These are phyloP conservation scores for Ivindomyrus marchei DNA, from an alignment of 2,113 vertebrate species.

Conservation along the genomic window DNA sequence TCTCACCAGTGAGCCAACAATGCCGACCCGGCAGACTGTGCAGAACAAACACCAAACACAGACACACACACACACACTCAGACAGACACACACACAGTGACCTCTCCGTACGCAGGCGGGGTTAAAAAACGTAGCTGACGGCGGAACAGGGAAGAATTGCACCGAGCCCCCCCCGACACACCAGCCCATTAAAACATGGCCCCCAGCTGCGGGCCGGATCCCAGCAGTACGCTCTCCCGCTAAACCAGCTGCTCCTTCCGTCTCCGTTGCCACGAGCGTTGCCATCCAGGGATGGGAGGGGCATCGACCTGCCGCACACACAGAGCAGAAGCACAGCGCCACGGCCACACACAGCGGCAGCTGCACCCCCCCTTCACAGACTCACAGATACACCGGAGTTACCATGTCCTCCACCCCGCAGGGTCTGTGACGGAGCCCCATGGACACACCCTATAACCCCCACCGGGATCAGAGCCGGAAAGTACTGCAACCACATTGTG, in stretches of 20 bases:
- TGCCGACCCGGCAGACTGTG: not conserved
- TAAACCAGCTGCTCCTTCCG: conserved; percentile 52
- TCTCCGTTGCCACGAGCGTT: conserved; percentile 16
- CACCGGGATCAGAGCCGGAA: not conserved
- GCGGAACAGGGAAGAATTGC: conserved; percentile 36
- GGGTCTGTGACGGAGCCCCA: not conserved
- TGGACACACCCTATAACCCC: not conserved
- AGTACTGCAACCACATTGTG: not conserved
- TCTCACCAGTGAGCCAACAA: not conserved
- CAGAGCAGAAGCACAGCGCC: not conserved
- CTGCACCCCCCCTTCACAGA: not conserved
- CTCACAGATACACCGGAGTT: not conserved
- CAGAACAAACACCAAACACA: not conserved
- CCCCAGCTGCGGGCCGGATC: conserved; percentile 38
- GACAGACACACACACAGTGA: not conserved
- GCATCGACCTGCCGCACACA: not conserved
- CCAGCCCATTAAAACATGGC: conserved; percentile 51
- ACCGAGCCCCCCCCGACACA: conserved; percentile 40
- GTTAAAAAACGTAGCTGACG: conserved; percentile 35
- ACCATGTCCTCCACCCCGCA: not conserved
- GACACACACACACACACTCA: not conserved
- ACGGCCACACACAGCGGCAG: not conserved
- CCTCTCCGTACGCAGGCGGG: conserved; percentile 20
- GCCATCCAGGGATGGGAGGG: not conserved
- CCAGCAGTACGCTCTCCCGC: conserved; percentile 41